A percentile compares a stretch with the other conserved stretches of the same genome.
Evolutionary conservation across 2,888 invertebrate genomes (phyloP).

Genomic region (Xanthia icteritia): DNA sequence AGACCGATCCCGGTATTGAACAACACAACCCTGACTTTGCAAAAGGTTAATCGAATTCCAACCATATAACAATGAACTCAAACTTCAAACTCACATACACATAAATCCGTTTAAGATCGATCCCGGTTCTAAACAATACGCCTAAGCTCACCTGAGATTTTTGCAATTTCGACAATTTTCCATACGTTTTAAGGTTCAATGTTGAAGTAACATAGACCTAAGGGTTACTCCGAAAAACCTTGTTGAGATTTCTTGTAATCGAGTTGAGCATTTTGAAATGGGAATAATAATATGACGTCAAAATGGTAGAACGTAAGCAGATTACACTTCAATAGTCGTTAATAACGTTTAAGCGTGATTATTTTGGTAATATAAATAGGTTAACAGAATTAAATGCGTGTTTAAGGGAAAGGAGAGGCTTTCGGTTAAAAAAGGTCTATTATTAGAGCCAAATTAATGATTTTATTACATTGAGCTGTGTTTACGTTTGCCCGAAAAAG

Average conservation of each 20-base stretch:
- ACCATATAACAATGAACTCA: constrained; percentile 1
- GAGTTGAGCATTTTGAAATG: constrained; percentile 41
- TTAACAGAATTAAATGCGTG: constrained; percentile 18
- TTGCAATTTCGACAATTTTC: background rate
- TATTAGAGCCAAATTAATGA: constrained; percentile 6
- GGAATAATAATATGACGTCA: constrained; percentile 42
- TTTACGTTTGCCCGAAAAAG: background rate
- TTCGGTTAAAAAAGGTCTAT: constrained; percentile 11
- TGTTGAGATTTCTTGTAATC: constrained; percentile 45
- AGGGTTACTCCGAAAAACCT: constrained; percentile 11
- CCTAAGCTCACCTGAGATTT: background rate
- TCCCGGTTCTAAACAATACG: constrained; percentile 4
- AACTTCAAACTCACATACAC: constrained; percentile 21
- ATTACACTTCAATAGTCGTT: constrained; percentile 33
- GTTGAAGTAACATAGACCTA: background rate
- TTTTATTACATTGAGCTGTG: constrained; percentile 2
- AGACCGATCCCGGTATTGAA: background rate
- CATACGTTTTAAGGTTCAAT: background rate
- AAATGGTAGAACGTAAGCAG: constrained; percentile 7
- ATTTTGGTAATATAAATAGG: constrained; percentile 27
- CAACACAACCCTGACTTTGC: constrained; percentile 18
- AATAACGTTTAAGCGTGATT: constrained; percentile 41
- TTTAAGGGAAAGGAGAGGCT: background rate
- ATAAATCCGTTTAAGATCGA: background rate
- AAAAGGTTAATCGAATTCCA: constrained; percentile 1